Evolutionary conservation across 1,140 invertebrate species (phyloP).

Genomic region (Micrasema minimum): DNA sequence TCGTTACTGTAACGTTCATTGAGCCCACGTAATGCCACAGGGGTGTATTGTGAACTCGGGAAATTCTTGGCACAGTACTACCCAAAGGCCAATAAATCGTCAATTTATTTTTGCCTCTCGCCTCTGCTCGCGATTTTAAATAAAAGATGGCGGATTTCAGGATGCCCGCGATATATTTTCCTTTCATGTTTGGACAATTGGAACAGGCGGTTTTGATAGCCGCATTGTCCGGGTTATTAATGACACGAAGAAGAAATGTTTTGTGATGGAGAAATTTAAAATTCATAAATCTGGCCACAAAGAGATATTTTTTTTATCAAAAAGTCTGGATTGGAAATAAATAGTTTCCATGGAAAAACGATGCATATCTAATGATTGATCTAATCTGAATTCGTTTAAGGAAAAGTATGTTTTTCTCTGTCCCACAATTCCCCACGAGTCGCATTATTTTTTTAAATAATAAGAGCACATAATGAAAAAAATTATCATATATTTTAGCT

Average conservation of each 20-base stretch:
- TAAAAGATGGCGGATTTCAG: conserved; percentile 29
- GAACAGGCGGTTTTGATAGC: conserved; percentile 28
- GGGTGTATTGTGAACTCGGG: conserved; percentile 36
- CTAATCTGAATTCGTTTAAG: too few species aligned
- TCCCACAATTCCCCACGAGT: too few species aligned
- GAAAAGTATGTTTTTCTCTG: too few species aligned
- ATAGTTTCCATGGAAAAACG: too few species aligned
- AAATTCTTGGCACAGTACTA: conserved; percentile 30
- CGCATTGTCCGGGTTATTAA: conserved; percentile 32
- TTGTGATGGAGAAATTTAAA: conserved; percentile 2
- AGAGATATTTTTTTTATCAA: not conserved
- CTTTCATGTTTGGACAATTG: conserved; percentile 37
- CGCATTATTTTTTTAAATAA: too few species aligned
- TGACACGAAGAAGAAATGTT: conserved; percentile 26
- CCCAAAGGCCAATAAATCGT: conserved; percentile 37
- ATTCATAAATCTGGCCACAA: conserved; percentile 15
- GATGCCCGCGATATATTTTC: conserved; percentile 15
- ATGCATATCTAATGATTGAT: too few species aligned
- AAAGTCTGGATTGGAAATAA: too few species aligned
- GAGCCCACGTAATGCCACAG: conserved; percentile 37
- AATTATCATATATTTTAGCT: too few species aligned
- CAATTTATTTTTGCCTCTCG: conserved; percentile 31
- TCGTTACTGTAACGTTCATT: conserved; percentile 42
- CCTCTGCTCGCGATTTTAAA: conserved; percentile 27
- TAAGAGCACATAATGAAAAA: too few species aligned